phyloP scores from a whole-genome alignment of 2,797 vertebrate species.

The Centropyge bicolor region DNA sequence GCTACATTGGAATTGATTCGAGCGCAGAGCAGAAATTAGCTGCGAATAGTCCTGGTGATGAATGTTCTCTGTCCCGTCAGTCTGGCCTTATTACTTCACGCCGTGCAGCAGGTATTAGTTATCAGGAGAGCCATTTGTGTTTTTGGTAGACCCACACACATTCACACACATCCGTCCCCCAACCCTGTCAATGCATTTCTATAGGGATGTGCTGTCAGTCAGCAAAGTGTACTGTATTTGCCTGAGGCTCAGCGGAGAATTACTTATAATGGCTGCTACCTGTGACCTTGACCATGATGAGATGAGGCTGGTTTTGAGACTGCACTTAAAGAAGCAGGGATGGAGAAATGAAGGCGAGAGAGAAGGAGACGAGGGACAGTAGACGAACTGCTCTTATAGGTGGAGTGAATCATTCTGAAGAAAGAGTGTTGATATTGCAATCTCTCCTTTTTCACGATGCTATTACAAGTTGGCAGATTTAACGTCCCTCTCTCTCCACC shows the following conservation, averaged over 20 bases:
- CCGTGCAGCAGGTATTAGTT: slow-evolving; percentile 32
- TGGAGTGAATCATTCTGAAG: too few species aligned
- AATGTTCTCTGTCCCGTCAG: slow-evolving; percentile 29
- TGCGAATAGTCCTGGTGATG: slow-evolving; percentile 42
- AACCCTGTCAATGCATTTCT: slow-evolving; percentile 13
- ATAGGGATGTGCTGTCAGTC: slow-evolving; percentile 39
- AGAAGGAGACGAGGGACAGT: slow-evolving; percentile 1
- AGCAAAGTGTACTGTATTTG: slow-evolving; percentile 41
- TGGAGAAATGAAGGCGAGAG: slow-evolving; percentile 15
- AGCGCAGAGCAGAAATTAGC: slow-evolving; percentile 25
- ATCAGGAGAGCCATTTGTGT: slow-evolving; percentile 38
- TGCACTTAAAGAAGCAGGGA: not conserved
- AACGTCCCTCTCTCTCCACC: too few species aligned
- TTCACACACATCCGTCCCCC: slow-evolving; percentile 24
- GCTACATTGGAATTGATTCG: slow-evolving; percentile 46
- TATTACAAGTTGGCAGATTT: too few species aligned
- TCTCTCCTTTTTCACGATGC: too few species aligned
- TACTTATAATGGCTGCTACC: slow-evolving; percentile 44
- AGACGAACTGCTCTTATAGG: slow-evolving; percentile 11
- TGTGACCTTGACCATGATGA: slow-evolving; percentile 62
- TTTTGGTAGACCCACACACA: slow-evolving; percentile 3
- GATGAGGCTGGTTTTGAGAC: slow-evolving; percentile 47
- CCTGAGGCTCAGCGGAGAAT: slow-evolving; percentile 47
- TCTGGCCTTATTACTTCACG: slow-evolving; percentile 29
- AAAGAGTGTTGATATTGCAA: too few species aligned